Conservation (phyloP, 2,113 vertebrate species). For the Neolamprologus sp. region DNA sequence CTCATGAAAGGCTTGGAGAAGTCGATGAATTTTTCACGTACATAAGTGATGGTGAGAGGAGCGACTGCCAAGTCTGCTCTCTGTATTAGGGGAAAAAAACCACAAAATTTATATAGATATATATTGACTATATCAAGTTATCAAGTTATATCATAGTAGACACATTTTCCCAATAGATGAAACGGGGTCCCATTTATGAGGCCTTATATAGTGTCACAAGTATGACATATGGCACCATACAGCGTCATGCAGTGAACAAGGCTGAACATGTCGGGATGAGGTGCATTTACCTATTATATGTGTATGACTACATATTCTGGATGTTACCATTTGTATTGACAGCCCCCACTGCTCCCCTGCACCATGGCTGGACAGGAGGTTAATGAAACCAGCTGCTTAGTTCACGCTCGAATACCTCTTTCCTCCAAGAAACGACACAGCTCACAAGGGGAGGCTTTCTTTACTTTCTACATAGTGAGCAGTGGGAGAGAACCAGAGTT, state of each 20-base stretch:
- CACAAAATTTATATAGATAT: background rate
- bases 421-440: slow-evolving; percentile 49
- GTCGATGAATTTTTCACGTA: slow-evolving; percentile 92
- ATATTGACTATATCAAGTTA: background rate
- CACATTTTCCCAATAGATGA: background rate
- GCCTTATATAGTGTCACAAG: background rate
- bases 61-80: slow-evolving; percentile 95
- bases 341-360: slow-evolving; percentile 36
- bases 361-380: slow-evolving; percentile 69
- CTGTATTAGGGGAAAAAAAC: slow-evolving; percentile 51
- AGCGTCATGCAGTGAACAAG: background rate
- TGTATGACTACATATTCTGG: slow-evolving; percentile 62
- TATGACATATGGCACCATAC: background rate
- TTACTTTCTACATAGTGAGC: background rate
- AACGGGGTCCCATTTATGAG: background rate
- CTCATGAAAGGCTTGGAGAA: slow-evolving; percentile 98
- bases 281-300: slow-evolving; percentile 10
- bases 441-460: slow-evolving; percentile 46
- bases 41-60: slow-evolving; percentile 93
- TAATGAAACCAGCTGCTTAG: slow-evolving; percentile 76
- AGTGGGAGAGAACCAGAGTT: background rate
- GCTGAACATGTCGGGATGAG: slow-evolving; percentile 7
- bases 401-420: slow-evolving; percentile 56
- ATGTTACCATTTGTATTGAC: slow-evolving; percentile 61
- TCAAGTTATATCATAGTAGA: background rate